phyloP scores from a whole-genome alignment of 2,113 vertebrate species.

The Austrofundulus limnaeus region DNA sequence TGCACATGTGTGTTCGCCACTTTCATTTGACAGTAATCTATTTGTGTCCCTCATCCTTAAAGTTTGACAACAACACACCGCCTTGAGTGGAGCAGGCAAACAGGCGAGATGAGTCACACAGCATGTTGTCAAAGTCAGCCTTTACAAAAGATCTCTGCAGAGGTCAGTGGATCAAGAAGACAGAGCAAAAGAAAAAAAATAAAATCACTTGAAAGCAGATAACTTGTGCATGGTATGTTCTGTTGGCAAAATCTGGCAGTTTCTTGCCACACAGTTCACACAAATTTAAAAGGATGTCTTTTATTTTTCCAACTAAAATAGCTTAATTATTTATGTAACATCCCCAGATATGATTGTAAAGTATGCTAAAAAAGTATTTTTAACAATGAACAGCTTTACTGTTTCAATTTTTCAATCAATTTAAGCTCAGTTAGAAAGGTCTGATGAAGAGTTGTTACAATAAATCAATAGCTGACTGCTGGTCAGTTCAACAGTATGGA shows the following conservation, averaged over 20 bases:
- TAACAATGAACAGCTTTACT: background rate
- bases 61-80: constrained; percentile 29
- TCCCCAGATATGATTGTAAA: too few relatives aligned
- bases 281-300: background rate
- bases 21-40: constrained; percentile 38
- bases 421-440: background rate
- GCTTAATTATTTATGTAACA: background rate
- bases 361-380: background rate
- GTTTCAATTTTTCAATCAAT: background rate
- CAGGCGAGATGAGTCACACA: constrained; percentile 35
- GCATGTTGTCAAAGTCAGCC: constrained; percentile 17
- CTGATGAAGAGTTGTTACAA: background rate
- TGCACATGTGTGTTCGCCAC: constrained; percentile 18
- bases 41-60: constrained; percentile 21
- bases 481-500: too few relatives aligned
- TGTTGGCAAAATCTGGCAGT: background rate
- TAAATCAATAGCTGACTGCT: background rate
- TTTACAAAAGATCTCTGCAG: constrained; percentile 19
- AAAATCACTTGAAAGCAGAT: constrained; percentile 8
- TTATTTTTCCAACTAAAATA: background rate
- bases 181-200: constrained; percentile 1
- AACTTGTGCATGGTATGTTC: constrained; percentile 2
- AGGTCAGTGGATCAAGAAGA: constrained; percentile 38
- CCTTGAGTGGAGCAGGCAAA: constrained; percentile 24
- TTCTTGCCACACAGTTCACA: background rate